Evolutionary conservation across 2,113 vertebrate species (phyloP).

Genomic region (Machaerirhynchus nigripectus): DNA sequence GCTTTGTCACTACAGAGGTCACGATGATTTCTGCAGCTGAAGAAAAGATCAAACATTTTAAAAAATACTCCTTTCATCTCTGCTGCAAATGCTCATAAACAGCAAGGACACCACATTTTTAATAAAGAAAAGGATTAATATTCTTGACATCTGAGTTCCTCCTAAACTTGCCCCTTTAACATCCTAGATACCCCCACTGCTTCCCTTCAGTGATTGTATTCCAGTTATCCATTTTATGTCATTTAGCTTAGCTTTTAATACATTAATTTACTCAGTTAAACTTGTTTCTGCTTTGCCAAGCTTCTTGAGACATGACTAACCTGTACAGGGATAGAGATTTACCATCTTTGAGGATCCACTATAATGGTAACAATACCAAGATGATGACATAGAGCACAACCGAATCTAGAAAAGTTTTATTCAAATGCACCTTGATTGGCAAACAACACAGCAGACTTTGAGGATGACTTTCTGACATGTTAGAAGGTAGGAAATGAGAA

Average conservation of each 20-base stretch:
- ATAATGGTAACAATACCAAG: neutral
- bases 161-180: neutral
- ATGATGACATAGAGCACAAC: neutral
- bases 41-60: neutral
- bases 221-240: neutral
- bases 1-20: neutral
- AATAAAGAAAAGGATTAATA: neutral
- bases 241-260: neutral
- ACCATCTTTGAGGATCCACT: neutral
- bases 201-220: neutral
- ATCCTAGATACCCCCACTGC: rapidly evolving
- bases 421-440: neutral
- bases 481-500: neutral
- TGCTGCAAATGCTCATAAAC: neutral
- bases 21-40: neutral
- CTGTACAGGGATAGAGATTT: neutral
- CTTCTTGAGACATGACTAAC: neutral
- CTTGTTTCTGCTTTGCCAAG: neutral
- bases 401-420: neutral
- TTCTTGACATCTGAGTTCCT: rapidly evolving
- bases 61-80: neutral
- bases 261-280: neutral
- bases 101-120: neutral
- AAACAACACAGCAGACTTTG: neutral
- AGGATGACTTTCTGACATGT: neutral